Conservation (phyloP, 1,140 invertebrate genomes). For the Araneus ventricosus region DNA sequence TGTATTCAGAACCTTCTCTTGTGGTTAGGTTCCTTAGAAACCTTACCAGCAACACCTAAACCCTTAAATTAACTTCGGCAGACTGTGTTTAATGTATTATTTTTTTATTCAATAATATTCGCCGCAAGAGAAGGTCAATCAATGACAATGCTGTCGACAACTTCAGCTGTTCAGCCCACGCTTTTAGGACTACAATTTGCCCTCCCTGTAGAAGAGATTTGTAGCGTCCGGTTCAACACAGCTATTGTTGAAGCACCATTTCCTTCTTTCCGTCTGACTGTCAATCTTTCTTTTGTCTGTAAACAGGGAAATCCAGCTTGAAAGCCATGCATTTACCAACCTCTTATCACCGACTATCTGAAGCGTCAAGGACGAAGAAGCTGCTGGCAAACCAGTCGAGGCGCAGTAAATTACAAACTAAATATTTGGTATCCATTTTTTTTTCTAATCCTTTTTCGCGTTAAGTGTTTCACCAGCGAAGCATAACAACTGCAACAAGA, state of each 20-base stretch:
- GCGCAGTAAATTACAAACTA: neutral
- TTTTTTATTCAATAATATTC: neutral
- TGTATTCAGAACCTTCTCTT: neutral
- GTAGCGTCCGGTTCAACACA: neutral
- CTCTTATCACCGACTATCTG: neutral
- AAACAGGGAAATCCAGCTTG: constrained; percentile 30
- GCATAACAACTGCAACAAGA: neutral
- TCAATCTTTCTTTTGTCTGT: constrained; percentile 25
- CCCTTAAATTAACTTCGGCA: neutral
- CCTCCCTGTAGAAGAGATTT: constrained; percentile 4
- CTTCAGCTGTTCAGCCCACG: neutral
- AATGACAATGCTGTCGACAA: neutral
- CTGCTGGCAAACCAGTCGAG: neutral
- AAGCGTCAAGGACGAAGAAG: neutral
- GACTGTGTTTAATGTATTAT: neutral
- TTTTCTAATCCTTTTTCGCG: neutral
- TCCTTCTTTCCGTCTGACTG: neutral
- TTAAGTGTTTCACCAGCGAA: neutral
- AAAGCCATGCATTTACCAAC: constrained; percentile 32
- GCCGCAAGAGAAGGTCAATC: neutral
- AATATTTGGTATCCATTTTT: neutral
- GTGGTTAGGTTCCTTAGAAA: constrained; percentile 4
- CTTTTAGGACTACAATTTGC: neutral
- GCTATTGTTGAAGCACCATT: constrained; percentile 9
- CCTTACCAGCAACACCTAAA: neutral